Base-by-base conservation (phyloP, 2,888 invertebrate species). In the Tridacna gigas region DNA sequence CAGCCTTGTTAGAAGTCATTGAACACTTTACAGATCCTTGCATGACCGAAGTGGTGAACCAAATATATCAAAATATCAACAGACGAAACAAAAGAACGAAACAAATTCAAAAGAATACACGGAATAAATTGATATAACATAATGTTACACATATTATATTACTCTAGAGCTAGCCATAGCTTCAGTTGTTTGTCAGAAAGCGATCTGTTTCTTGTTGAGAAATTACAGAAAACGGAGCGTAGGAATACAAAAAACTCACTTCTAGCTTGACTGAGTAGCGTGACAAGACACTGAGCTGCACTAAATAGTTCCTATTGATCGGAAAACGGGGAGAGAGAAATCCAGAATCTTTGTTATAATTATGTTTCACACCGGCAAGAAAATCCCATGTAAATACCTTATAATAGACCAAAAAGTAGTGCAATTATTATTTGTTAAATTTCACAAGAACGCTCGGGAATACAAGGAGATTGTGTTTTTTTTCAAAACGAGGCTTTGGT, bases 251-350 rank as follows among this genome's bases (percentile, higher is more conserved):
- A 22, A 37, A 71, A 22, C 47, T 71, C 22, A 48, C 69, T 15
- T 69, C 20, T 69, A 69, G 51, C 51, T 25, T 71, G 48, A 51
- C 51, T 48, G 71, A 51, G 51, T 71, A 20, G 71, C 71, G 71
- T 71, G 71, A 71, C 71, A 71, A 71, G 71, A 71, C 47, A 71
- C 47, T 71, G 71, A 71, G 47, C 71, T n/a, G 71, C 48, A 51
- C 71, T 71, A 71, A 71, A 71, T 71, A 71, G 71, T 51, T 51
- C 71, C 71, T 48, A 71, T 71, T 45, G 71, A 71, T 51, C 71
- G 71, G 51, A 45, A n/a, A n/a, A 51, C 51, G n/a, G 47, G 51
- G 47, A 51, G 71, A 47, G 71, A 47, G 37, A 45, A 67, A 67
- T 67, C 67, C 67, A 45, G 67, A 45, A 37, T 67, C 45, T 67